Percentiles rank a stretch among this genome's conserved stretches.
phyloP scores from a whole-genome alignment of 2,797 vertebrate genomes.

The Gymnoscopelus microlampas region DNA sequence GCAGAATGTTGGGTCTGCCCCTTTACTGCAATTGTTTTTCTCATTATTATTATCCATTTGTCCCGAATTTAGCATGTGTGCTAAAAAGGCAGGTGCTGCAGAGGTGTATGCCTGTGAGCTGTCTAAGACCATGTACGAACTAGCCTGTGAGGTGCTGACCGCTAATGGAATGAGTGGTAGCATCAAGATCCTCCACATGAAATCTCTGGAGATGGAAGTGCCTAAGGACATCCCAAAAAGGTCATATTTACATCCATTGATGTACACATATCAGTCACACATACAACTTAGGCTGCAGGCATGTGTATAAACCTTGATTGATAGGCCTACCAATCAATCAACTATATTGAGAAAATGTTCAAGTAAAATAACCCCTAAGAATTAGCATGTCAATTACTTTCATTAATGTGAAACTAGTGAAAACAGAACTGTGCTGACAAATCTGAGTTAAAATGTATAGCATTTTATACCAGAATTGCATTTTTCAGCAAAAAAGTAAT shows the following conservation, averaged over 20 bases:
- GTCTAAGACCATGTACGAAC: constrained; percentile 97
- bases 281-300: not conserved
- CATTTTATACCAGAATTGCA: too few species aligned
- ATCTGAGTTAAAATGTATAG: too few species aligned
- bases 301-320: too few species aligned
- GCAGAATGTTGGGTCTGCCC: too few species aligned
- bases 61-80: constrained; percentile 89
- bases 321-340: too few species aligned
- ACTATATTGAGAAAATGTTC: too few species aligned
- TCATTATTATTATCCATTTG: constrained; percentile 13
- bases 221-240: constrained; percentile 92
- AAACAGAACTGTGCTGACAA: too few species aligned
- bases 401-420: too few species aligned
- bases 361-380: too few species aligned
- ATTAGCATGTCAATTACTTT: too few species aligned
- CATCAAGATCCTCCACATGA: constrained; percentile 92
- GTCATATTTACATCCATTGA: constrained; percentile 62
- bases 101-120: constrained; percentile 93
- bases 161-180: constrained; percentile 89
- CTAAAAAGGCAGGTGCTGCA: constrained; percentile 90
- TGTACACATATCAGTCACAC: not conserved
- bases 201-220: constrained; percentile 93
- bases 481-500: too few species aligned
- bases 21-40: not conserved
- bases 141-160: constrained; percentile 90